phyloP scores from a whole-genome alignment of 2,797 vertebrate species.

The Nannoperca australis region DNA sequence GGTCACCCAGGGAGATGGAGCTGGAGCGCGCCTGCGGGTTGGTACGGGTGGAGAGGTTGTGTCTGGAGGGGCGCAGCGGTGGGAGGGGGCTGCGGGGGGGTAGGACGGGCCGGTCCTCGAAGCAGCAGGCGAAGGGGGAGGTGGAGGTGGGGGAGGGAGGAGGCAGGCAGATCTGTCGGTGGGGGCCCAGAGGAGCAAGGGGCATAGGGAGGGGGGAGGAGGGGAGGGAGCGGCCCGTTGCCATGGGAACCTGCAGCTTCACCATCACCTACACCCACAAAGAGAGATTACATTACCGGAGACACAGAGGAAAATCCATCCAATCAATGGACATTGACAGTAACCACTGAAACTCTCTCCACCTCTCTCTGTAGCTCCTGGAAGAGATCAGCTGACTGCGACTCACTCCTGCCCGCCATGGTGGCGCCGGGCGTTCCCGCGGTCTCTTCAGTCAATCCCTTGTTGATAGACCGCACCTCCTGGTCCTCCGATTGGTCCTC shows the following conservation, averaged over 20 bases:
- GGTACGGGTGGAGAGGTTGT: constrained; percentile 49
- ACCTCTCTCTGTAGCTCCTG: constrained; percentile 95
- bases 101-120: constrained; percentile 90
- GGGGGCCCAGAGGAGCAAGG: constrained; percentile 71
- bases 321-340: background rate
- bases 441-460: constrained; percentile 63
- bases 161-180: constrained; percentile 84
- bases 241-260: constrained; percentile 90
- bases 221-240: constrained; percentile 78
- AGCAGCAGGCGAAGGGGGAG: constrained; percentile 82
- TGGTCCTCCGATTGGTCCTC: constrained; percentile 93
- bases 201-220: constrained; percentile 87
- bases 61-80: constrained; percentile 87
- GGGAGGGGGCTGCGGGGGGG: constrained; percentile 93
- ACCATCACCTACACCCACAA: constrained; percentile 87
- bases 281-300: background rate
- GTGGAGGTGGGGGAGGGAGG: constrained; percentile 79
- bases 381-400: constrained; percentile 94
- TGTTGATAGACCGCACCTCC: constrained; percentile 93
- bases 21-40: constrained; percentile 77
- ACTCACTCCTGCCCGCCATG: constrained; percentile 65
- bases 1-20: constrained; percentile 86
- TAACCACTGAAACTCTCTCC: background rate
- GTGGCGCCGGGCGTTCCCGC: background rate
- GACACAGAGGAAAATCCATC: too few relatives aligned